Base-by-base conservation (phyloP, 2,113 vertebrate species). In the Lasiurus cinereus region DNA sequence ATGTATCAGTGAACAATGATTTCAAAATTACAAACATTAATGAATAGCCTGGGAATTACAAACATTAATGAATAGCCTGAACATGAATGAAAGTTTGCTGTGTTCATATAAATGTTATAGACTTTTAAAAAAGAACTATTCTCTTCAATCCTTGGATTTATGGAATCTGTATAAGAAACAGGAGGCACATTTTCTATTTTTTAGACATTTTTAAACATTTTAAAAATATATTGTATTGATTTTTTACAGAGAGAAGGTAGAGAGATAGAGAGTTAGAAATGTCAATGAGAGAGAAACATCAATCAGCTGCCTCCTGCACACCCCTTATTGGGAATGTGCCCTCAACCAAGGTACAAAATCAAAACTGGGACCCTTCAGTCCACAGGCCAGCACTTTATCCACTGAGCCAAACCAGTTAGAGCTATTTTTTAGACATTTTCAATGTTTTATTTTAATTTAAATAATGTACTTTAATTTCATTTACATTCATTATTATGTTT, bases 101-200 rank as follows among this genome's bases (percentile, higher is more conserved):
- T 18, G 3, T 29, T 14, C 9, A 31, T 39, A 56, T 74, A 84
- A 80, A 78, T 52, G 24, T 33, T 76, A 6, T 31, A 56, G 8
- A 16, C 50, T 33, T 82, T 77, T 79, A 0, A 11, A 43, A 76
- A 43, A 21, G 78, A 73, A 83, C 29, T 70, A 27, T 72, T 87
- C 19, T 56, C 24, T 70, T 76, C 16, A 43, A 4, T 85, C 14
- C 21, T 83, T 27, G 54, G 10, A 70, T 66, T 66, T 85, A 8
- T 78, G 19, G 90, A 91, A 73, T 74, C 48, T 83, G 21, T 87
- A 84, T 11, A 36, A 79, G 16, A 9, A 7, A 1, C 14, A 59
- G 59, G 72, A 59, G 70, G n/a, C 3, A 76, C 83, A 69, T 89
- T 92, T 94, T 89, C 7, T 73, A 21, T 83, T 84, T 85, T 78